phyloP scores from a whole-genome alignment of 2,888 invertebrate species.

The Dryococelus australis region DNA sequence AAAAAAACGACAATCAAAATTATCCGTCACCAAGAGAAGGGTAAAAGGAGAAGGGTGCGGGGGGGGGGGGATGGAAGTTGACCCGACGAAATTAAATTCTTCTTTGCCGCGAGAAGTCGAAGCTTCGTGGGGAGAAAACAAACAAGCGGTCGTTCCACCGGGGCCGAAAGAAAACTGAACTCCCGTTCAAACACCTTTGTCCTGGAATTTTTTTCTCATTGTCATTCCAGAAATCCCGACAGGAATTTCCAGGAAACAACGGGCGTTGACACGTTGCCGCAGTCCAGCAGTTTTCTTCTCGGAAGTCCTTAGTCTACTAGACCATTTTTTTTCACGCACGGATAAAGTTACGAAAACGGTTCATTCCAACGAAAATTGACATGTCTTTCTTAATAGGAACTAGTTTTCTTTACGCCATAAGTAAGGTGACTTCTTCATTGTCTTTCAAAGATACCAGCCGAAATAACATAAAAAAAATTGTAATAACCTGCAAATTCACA shows the following conservation, averaged over 20 bases:
- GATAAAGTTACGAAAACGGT: too few relatives aligned
- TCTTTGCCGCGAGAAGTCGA: constrained; percentile 31
- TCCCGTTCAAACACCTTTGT: not conserved
- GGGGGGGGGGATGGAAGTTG: not conserved
- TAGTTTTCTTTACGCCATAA: too few relatives aligned
- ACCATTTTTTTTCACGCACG: too few relatives aligned
- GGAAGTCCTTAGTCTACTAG: not conserved
- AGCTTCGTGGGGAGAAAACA: not conserved
- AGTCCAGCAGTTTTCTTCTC: not conserved
- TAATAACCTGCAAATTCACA: too few relatives aligned
- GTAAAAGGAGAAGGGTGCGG: too few relatives aligned
- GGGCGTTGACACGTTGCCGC: not conserved
- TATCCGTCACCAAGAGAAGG: not conserved
- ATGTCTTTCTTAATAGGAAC: too few relatives aligned
- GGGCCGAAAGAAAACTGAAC: not conserved
- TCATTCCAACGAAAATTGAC: too few relatives aligned
- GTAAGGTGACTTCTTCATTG: too few relatives aligned
- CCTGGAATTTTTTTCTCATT: not conserved
- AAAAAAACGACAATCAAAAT: not conserved
- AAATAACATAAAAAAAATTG: too few relatives aligned
- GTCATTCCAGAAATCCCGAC: not conserved
- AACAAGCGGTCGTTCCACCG: not conserved
- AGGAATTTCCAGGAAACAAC: not conserved
- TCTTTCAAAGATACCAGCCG: too few relatives aligned
- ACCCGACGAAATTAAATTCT: constrained; percentile 40